These are phyloP conservation scores for Aradus depressus DNA, from an alignment of 2,888 invertebrate species.

Conservation along the genomic window DNA sequence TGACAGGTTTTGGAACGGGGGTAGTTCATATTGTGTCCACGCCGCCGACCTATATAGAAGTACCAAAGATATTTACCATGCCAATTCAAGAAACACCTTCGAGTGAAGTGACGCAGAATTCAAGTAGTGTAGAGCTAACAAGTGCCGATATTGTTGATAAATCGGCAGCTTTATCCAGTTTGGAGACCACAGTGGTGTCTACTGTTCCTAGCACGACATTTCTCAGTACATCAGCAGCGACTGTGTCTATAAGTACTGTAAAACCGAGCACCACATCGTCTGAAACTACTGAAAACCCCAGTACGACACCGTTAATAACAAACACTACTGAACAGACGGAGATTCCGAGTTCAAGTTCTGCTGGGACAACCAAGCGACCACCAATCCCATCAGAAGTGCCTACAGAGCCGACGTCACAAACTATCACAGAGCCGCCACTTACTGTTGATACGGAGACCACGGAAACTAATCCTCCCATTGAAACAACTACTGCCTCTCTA, in stretches of 20 bases:
- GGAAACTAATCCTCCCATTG: background rate
- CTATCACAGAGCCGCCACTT: no score
- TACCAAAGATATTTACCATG: conserved; percentile 22
- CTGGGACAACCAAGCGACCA: no score
- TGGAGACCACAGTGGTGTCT: no score
- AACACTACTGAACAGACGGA: no score
- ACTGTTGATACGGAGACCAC: no score
- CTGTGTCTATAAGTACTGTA: conserved; percentile 3
- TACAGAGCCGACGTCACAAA: no score
- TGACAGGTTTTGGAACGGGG: conserved; percentile 20
- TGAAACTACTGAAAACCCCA: conserved; percentile 2
- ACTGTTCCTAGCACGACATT: background rate
- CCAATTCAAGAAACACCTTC: no score
- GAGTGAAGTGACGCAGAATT: background rate
- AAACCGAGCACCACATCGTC: conserved; percentile 1
- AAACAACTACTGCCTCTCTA: background rate
- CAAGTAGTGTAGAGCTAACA: no score
- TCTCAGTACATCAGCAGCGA: background rate
- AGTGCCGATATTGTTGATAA: no score
- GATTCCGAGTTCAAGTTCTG: no score
- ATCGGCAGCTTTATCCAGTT: conserved; percentile 1
- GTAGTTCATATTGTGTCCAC: conserved; percentile 26
- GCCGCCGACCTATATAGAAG: conserved; percentile 27
- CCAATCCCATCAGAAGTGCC: no score
- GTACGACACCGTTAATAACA: background rate